Base-by-base conservation (phyloP, 2,888 invertebrate species). In the Apodemia mormo region DNA sequence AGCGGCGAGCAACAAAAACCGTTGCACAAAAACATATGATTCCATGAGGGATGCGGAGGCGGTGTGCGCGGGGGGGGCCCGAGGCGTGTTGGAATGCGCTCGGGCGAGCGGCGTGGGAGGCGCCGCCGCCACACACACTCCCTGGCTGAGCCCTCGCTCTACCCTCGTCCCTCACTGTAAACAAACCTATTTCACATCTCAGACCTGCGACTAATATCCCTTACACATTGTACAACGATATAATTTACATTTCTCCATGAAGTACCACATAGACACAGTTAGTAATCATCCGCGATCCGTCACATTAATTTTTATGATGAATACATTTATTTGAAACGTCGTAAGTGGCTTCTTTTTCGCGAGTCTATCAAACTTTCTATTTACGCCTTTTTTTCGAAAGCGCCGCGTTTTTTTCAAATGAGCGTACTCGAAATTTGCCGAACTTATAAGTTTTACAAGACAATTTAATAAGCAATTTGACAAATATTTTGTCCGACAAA, bases 11-110 rank as follows among this genome's bases (percentile, higher is more conserved):
- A 91, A 92, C 92, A 93, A 93, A 93, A 93, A 93, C 93, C 92
- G 93, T 92, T 93, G 92, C 90, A 92, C 88, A 93, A 93, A 93
- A 93, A 93, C 93, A 93, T 93, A 93, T 93, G 93, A 93, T 92
- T 92, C 89, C 89, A 88, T 86, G 91, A 88, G 90, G 89, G 88
- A 85, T 81, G 82, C 78, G 87, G 88, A 78, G 75, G 72, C 72
- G 75, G 69, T 72, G 73, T 75, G 65, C 85, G 87, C 83, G 85
- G 82, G 80, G 80, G 83, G 74, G 77, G 85, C 86, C 84, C 83
- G 86, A 89, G 92, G 92, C 92, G 92, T 92, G 93, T 88, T 90
- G 92, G 93, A 93, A 92, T 92, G 93, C 89, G 91, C 88, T 88
- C 92, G 85, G 84, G 87, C 89, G 82, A 88, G 92, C 92, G 84